Conservation (phyloP, 2,113 vertebrate genomes). For the Blennius ocellaris region DNA sequence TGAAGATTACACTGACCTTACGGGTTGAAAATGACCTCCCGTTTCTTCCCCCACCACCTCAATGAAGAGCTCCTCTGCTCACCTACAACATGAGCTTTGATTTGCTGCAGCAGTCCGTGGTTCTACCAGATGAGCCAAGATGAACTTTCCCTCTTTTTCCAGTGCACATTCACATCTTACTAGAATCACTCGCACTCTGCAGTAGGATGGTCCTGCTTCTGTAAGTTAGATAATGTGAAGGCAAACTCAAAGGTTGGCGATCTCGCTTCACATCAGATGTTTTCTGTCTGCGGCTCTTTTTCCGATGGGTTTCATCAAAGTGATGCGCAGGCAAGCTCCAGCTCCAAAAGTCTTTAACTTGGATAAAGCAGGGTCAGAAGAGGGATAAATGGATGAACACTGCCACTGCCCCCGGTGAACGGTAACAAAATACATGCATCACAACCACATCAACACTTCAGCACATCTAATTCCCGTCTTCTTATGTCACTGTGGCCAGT, state of each 20-base stretch:
- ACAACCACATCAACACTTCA: too few relatives aligned
- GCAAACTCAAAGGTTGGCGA: constrained; percentile 7
- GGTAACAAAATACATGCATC: background rate
- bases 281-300: constrained; percentile 8
- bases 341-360: too few relatives aligned
- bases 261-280: constrained; percentile 10
- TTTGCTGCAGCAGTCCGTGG: background rate
- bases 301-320: background rate
- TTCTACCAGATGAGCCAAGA: background rate
- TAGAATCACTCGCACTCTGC: background rate
- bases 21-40: background rate
- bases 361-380: too few relatives aligned
- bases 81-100: background rate
- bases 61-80: constrained; percentile 23
- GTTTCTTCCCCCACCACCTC: constrained; percentile 1
- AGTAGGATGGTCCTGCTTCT: constrained; percentile 1
- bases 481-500: background rate
- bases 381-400: background rate
- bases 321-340: background rate
- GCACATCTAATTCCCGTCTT: background rate
- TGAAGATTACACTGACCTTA: constrained; percentile 8
- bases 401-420: background rate
- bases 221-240: background rate
- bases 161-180: background rate
- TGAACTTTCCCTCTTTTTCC: constrained; percentile 10